Conservation (phyloP, 1,140 invertebrate genomes). For the Scaptomyza hsui region DNA sequence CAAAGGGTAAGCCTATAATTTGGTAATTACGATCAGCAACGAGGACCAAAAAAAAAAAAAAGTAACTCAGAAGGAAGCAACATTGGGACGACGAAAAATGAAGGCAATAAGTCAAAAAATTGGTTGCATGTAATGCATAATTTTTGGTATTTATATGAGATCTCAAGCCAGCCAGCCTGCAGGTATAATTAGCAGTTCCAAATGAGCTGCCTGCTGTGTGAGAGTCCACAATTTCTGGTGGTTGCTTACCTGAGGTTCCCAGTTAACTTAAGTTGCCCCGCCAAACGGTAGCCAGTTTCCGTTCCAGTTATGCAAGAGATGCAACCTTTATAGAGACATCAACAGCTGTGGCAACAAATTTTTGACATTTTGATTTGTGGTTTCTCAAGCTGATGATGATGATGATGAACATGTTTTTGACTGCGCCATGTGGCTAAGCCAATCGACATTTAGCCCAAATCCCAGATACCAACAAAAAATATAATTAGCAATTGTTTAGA, state of each 20-base stretch:
- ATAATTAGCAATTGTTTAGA: slow-evolving; percentile 50
- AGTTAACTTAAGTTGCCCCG: not conserved
- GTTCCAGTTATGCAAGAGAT: slow-evolving; percentile 47
- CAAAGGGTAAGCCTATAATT: slow-evolving; percentile 82
- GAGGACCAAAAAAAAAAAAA: slow-evolving; percentile 23
- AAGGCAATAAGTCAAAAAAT: slow-evolving; percentile 78
- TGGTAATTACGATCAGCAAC: slow-evolving; percentile 62
- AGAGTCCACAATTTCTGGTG: slow-evolving; percentile 4
- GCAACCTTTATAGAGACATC: slow-evolving; percentile 63
- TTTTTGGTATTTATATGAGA: slow-evolving; percentile 51
- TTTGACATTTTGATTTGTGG: slow-evolving; percentile 77
- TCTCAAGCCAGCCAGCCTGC: slow-evolving; percentile 40
- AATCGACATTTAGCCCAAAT: slow-evolving; percentile 5
- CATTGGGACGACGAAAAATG: slow-evolving; percentile 42
- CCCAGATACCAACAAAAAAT: slow-evolving; percentile 7
- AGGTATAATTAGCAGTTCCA: slow-evolving; percentile 71
- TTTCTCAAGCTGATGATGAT: slow-evolving; percentile 18
- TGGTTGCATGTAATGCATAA: slow-evolving; percentile 72
- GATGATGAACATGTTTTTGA: slow-evolving; percentile 39
- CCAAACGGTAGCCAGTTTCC: slow-evolving; percentile 48
- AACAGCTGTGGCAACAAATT: slow-evolving; percentile 61
- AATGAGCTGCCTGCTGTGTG: slow-evolving; percentile 55
- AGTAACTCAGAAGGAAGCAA: slow-evolving; percentile 22
- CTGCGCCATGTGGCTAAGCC: slow-evolving; percentile 28
- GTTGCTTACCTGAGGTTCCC: slow-evolving; percentile 26